Evolutionary conservation across 2,113 vertebrate genomes (phyloP).

Genomic region (Paedocypris sp.): DNA sequence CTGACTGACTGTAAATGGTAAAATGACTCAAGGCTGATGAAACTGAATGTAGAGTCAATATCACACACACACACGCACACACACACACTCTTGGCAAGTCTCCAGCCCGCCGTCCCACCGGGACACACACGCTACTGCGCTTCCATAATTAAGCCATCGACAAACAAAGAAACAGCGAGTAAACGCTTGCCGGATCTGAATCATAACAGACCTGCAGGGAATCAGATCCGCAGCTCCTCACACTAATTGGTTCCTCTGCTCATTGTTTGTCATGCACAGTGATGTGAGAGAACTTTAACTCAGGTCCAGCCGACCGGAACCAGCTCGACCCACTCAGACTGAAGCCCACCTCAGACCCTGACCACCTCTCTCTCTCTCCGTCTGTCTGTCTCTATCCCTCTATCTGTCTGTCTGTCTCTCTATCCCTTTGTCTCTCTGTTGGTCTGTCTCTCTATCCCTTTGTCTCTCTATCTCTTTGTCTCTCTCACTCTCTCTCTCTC

Average conservation of each 20-base stretch:
- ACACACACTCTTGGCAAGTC: conserved; percentile 41
- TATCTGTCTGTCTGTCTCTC: background rate
- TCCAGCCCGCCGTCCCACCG: conserved; percentile 49
- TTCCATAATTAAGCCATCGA: conserved; percentile 51
- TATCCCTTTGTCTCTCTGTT: background rate
- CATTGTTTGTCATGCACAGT: conserved; percentile 48
- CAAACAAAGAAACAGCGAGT: conserved; percentile 52
- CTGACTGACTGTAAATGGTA: no score
- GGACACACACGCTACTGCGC: conserved; percentile 45
- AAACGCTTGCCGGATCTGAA: conserved; percentile 53
- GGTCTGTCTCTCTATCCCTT: background rate
- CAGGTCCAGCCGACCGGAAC: conserved; percentile 25
- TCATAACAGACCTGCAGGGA: conserved; percentile 41
- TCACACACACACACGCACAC: conserved; percentile 18
- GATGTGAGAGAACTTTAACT: conserved; percentile 25
- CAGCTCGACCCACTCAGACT: conserved; percentile 6
- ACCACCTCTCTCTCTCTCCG: background rate
- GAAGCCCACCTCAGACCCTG: background rate
- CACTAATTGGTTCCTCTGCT: conserved; percentile 52
- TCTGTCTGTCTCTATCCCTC: no score
- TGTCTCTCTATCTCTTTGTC: background rate
- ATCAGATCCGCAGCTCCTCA: conserved; percentile 35
- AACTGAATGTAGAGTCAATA: no score
- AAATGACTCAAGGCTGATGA: no score
- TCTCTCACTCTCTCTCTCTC: background rate